phyloP scores from a whole-genome alignment of 2,113 vertebrate genomes.

The Malurus alboscapulatus region DNA sequence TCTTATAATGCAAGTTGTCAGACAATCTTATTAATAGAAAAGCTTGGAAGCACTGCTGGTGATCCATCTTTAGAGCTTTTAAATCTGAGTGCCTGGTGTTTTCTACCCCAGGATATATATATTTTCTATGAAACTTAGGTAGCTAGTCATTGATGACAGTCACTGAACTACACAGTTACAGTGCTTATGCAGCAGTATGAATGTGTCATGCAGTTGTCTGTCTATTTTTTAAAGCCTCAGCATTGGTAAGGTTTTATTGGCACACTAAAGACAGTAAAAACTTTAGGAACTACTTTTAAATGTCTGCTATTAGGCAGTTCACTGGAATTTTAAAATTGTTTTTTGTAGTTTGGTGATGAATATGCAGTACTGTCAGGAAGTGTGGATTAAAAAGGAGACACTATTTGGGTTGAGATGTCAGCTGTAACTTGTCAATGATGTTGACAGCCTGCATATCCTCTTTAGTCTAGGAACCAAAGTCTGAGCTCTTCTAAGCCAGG shows the following conservation, averaged over 20 bases:
- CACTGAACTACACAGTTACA: background rate
- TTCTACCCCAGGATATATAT: background rate
- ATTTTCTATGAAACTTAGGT: background rate
- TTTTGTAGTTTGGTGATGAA: background rate
- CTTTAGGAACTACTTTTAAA: background rate
- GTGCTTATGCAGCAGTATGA: background rate
- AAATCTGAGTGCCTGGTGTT: background rate
- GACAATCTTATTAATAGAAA: background rate
- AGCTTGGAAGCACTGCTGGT: background rate
- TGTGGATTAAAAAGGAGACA: conserved; percentile 7
- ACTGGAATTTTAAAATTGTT: background rate
- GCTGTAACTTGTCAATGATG: conserved; percentile 9
- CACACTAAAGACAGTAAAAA: background rate
- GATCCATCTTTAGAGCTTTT: background rate
- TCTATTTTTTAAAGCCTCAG: background rate
- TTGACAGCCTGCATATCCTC: background rate
- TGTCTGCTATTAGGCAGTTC: background rate
- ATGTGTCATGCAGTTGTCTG: background rate
- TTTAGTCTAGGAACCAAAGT: background rate
- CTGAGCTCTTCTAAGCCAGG: background rate
- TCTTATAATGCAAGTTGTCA: background rate
- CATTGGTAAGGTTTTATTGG: background rate
- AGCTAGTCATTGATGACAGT: background rate
- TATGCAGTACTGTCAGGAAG: conserved; percentile 15
- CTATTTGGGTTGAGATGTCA: conserved; percentile 22